Conservation (phyloP, 2,888 invertebrate species). For the Crepidodera aurea region DNA sequence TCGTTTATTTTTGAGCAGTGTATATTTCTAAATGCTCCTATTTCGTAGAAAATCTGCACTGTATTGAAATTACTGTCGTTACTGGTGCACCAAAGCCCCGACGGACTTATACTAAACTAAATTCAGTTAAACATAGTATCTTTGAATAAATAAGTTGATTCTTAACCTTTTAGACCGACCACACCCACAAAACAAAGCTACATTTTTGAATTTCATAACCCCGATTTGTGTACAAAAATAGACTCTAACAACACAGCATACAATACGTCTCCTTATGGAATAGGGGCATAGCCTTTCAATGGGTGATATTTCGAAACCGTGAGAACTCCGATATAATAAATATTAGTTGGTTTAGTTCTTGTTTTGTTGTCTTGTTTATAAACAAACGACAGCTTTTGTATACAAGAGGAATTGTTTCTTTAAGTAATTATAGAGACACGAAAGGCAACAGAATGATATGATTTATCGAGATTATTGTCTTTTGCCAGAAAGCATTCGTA, state of each 20-base stretch:
- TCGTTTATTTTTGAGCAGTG: too few species aligned
- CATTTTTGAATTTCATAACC: conserved; percentile 4
- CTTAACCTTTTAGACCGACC: conserved; percentile 1
- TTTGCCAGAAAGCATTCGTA: background rate
- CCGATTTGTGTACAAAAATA: background rate
- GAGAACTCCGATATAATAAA: conserved; percentile 37
- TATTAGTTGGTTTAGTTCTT: conserved; percentile 23
- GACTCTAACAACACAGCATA: background rate
- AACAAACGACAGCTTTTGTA: background rate
- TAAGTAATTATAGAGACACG: conserved; percentile 1
- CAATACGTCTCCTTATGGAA: conserved; percentile 32
- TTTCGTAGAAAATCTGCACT: background rate
- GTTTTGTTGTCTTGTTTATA: background rate
- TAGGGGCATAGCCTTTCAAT: conserved; percentile 35
- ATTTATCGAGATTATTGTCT: background rate
- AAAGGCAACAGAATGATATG: background rate
- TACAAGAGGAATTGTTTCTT: conserved; percentile 3
- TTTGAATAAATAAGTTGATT: background rate
- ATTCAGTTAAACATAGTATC: background rate
- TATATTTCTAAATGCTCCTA: too few species aligned
- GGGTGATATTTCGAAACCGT: conserved; percentile 36
- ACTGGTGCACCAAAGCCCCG: background rate
- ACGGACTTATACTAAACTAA: background rate
- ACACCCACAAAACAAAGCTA: background rate
- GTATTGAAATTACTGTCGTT: background rate